Percentiles rank a stretch among this genome's conserved stretches.
Conservation (phyloP, 2,888 invertebrate genomes). For the Hofmannophila pseudospretella region DNA sequence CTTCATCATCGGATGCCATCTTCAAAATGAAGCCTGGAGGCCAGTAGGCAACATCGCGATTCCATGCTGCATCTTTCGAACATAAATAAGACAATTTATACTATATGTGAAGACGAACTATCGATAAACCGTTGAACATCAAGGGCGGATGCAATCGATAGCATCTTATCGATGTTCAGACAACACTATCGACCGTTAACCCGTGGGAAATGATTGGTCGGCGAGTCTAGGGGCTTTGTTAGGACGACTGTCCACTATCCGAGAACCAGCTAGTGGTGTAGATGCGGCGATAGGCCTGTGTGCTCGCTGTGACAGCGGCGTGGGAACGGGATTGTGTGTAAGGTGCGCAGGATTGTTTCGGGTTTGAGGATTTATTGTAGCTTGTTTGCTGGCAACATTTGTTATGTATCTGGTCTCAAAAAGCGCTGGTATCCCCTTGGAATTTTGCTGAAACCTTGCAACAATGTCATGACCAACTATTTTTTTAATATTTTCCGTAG, state of each 20-base stretch:
- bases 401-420: not conserved
- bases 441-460: constrained; percentile 9
- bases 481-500: no score
- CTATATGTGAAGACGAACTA: no score
- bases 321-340: constrained; percentile 68
- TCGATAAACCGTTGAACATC: no score
- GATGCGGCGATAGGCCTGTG: constrained; percentile 64
- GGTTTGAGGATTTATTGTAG: constrained; percentile 7
- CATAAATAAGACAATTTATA: no score
- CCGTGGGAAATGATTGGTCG: constrained; percentile 72
- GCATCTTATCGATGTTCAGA: not conserved
- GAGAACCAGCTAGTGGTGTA: constrained; percentile 67
- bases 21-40: no score
- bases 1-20: no score
- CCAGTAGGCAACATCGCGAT: no score
- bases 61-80: no score
- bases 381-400: no score
- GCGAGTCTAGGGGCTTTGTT: constrained; percentile 63
- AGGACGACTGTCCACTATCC: constrained; percentile 77
- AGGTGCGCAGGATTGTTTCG: constrained; percentile 7
- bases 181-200: constrained; percentile 54
- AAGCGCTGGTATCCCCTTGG: not conserved
- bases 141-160: no score
- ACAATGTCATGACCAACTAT: not conserved
- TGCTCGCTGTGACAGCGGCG: constrained; percentile 67